Evolutionary conservation across 1,140 invertebrate genomes (phyloP), one percentile per base, ranked within the genome.

Genomic region (Rhyacophila brunnea): DNA sequence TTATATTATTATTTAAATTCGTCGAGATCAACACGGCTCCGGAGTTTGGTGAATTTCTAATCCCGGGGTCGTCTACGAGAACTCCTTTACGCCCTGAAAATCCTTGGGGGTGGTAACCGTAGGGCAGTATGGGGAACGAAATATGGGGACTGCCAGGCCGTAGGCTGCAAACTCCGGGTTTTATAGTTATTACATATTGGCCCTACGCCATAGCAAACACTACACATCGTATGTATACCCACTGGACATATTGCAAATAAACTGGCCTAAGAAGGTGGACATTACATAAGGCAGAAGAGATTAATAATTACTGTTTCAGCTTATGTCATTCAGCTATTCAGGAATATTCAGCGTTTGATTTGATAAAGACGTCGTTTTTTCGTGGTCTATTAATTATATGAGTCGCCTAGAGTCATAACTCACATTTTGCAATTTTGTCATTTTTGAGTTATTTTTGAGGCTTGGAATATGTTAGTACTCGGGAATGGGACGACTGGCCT

Each of bases 101-200:
- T 28, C 23, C 23, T 28, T 9, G 23, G 9, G 38, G 11, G 38
- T n/a, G 38, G 15, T 40, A 11, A 40, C 38, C 15, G n/a, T 15
- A 40, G 38, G 38, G 11, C 11, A 5, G 15, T 4, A n/a, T 4
- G 11, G 38, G 11, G 5, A 28, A 9, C 23, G 9, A 28, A 28
- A 28, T 45, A 34, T 32, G 11, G 55, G 7, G 35, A 19, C 44
- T 43, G 28, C 45, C 19, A 15, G 23, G 10, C 47, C 17, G 45
- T 40, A 43, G 48, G 11, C n/a, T 17, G 10, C 11, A 23, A 23
- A n/a, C 10, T 28, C 42, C 3, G 40, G 20, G 11, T 56, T 55
- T 56, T 50, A 61, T 55, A 53, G 46, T 51, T 54, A 60, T 60
- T 60, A 42, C 57, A 59, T 52, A 59, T 52, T 59, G 57, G 50